Evolutionary conservation across 2,888 invertebrate genomes (phyloP).

Genomic region (Tenthredo mesomela): DNA sequence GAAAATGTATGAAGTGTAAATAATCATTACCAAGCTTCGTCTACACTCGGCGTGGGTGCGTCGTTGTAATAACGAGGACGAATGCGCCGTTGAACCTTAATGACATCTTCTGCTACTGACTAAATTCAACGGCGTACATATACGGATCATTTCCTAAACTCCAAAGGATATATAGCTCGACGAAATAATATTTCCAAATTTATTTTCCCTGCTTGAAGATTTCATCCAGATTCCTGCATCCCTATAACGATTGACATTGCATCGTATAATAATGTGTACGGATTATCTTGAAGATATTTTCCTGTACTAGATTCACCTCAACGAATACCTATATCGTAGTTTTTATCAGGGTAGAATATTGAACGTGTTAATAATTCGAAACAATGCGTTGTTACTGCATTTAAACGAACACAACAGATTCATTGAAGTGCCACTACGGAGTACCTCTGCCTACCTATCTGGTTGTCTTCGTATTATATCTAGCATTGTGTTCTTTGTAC

Average conservation of each 20-base stretch:
- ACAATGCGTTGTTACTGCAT: slow-evolving; percentile 75
- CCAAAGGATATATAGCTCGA: neutral
- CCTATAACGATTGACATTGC: neutral
- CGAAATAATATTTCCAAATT: neutral
- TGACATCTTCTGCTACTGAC: slow-evolving; percentile 50
- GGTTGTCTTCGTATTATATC: slow-evolving; percentile 72
- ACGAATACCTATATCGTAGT: neutral
- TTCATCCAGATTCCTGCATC: neutral
- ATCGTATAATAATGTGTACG: neutral
- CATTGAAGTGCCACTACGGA: slow-evolving; percentile 68
- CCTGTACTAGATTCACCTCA: neutral
- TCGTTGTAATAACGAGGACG: slow-evolving; percentile 51
- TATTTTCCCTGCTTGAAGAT: neutral
- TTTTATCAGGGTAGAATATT: neutral
- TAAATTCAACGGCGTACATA: slow-evolving; percentile 40
- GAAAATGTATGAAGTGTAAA: slow-evolving; percentile 53
- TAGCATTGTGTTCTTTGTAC: slow-evolving; percentile 75
- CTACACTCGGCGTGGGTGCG: slow-evolving; percentile 45
- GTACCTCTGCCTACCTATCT: slow-evolving; percentile 65
- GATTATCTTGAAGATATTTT: neutral
- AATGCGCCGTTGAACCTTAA: slow-evolving; percentile 48
- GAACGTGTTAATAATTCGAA: slow-evolving; percentile 71
- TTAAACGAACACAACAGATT: slow-evolving; percentile 76
- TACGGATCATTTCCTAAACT: slow-evolving; percentile 32
- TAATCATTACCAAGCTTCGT: slow-evolving; percentile 51